Base-by-base conservation (phyloP, 2,797 vertebrate species). In the Enteromius trimaculatus region DNA sequence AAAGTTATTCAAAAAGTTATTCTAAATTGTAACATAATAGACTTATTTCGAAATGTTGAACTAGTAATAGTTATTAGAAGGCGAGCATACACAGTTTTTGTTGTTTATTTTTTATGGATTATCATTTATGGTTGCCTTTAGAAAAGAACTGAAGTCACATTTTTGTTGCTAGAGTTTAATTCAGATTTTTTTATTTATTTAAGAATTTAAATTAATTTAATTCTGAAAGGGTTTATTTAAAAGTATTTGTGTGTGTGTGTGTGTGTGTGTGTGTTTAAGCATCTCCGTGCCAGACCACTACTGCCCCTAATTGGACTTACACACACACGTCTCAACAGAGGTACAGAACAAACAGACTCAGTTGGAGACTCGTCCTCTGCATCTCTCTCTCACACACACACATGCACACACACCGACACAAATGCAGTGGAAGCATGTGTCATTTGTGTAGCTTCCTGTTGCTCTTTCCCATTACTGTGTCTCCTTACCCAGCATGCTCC, bases 401-500 rank as follows among this genome's bases (percentile, higher is more conserved):
- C 44, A 70, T 21, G 26, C 64, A 80, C 68, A 75, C 49, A 71
- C 39, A 80, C 77, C 8, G 13, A 71, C 64, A n/a, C 34, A 14
- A 23, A 82, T 88, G 16, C n/a, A 49, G 47, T 64, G 69, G 71
- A 76, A 66, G 78, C 44, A 60, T 82, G 75, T 77, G 72, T 47
- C 81, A 66, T 82, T 77, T 82, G 80, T 80, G 80, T 85, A 62
- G 78, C 83, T 82, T 55, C 70, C 49, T 77, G 77, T 80, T 55
- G 80, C 77, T 81, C 66, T 26, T 26, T 42, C 75, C 49, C 51
- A 60, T 75, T 72, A 68, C 77, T 34, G 4, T 77, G 70, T 77
- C 31, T 47, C 42, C 68, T 75, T 72, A 79, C 84, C 76, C 84
- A 82, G 80, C 84, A 79, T 86, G 84, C 80, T 82, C 11, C 80